phyloP scores from a whole-genome alignment of 92 coral and sea anemone genomes.

The Palythoa grandiflora region DNA sequence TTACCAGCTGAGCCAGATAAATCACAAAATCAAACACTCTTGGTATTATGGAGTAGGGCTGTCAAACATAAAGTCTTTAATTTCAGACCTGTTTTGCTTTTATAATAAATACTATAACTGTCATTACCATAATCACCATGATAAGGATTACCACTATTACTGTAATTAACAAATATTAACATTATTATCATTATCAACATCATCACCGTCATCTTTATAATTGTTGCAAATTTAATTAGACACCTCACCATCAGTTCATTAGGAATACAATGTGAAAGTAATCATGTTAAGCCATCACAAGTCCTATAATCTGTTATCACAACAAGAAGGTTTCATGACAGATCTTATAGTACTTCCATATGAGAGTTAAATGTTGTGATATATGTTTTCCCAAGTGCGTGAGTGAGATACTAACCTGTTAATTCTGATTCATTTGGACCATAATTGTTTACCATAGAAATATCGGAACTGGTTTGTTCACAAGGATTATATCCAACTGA shows the following conservation, averaged over 20 bases:
- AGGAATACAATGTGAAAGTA: background rate
- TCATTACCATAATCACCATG: background rate
- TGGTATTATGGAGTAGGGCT: background rate
- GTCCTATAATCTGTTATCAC: too few species aligned
- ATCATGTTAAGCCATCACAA: background rate
- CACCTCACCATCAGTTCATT: background rate
- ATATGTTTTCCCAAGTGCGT: too few species aligned
- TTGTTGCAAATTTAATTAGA: background rate
- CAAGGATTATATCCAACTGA: background rate
- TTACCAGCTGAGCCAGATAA: constrained; percentile 3
- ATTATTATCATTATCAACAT: background rate
- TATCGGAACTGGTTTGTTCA: background rate
- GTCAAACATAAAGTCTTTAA: too few species aligned
- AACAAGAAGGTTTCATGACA: too few species aligned
- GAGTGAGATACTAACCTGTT: background rate
- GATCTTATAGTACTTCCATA: background rate
- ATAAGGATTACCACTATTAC: background rate
- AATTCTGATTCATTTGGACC: background rate
- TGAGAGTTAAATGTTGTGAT: background rate
- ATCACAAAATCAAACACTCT: background rate
- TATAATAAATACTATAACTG: background rate
- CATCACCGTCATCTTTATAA: background rate
- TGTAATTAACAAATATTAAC: background rate
- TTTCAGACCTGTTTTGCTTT: too few species aligned
- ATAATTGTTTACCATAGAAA: background rate